Evolutionary conservation across 2,113 vertebrate species (phyloP).

Genomic region (Mobula hypostoma): DNA sequence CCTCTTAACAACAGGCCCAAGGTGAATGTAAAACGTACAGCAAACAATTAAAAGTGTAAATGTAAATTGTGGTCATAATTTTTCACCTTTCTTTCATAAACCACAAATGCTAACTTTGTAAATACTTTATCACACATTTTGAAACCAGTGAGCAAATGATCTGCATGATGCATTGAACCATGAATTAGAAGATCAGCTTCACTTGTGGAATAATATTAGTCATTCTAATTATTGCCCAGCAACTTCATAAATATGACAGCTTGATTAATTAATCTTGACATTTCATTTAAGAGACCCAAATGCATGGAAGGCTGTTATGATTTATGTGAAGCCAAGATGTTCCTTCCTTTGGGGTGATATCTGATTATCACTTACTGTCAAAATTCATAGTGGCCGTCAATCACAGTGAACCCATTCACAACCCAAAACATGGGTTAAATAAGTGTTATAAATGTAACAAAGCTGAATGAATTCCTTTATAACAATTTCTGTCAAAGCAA

Average conservation of each 20-base stretch:
- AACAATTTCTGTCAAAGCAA: slow-evolving; percentile 6
- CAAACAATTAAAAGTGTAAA: background rate
- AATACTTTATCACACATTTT: background rate
- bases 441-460: slow-evolving; percentile 5
- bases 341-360: background rate
- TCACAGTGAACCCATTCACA: background rate
- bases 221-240: background rate
- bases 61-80: background rate
- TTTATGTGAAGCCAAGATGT: background rate
- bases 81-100: background rate
- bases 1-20: background rate
- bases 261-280: slow-evolving; percentile 31
- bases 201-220: slow-evolving; percentile 9
- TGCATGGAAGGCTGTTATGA: background rate
- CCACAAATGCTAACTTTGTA: background rate
- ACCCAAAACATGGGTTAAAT: background rate
- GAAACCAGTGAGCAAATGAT: background rate
- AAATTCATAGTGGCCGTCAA: background rate
- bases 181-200: background rate
- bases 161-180: background rate
- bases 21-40: background rate
- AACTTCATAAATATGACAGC: background rate
- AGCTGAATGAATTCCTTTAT: background rate
- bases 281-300: background rate
- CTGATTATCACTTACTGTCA: background rate